Evolutionary conservation across 2,888 invertebrate species (phyloP), one percentile per base, ranked within the genome.

Genomic region (Arctia plantaginis): DNA sequence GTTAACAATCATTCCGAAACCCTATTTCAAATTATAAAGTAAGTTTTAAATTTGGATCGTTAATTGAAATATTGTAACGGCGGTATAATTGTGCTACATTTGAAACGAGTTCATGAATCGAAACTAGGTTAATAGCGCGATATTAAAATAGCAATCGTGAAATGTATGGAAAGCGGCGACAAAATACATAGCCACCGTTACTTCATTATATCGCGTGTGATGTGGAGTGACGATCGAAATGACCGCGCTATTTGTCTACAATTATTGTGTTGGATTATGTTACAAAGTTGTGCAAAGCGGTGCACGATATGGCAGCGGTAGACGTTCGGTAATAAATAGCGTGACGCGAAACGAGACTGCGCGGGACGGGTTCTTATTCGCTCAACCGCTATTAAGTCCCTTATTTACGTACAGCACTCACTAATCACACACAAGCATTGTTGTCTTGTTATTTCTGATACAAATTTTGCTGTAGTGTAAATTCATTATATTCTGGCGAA

Each of bases 361-460:
- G 20, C n/a, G n/a, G n/a, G n/a, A n/a, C n/a, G n/a, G n/a, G n/a
- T n/a, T n/a, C n/a, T n/a, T n/a, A n/a, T n/a, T n/a, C n/a, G 44
- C 41, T 35, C 23, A n/a, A 35, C 69, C 44, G n/a, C 39, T 71
- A 71, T 71, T 72, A 55, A 74, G 41, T 66, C 66, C 35, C n/a
- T 69, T 64, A 59, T 73, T 51, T 15, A 64, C 47, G 44, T n/a
- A n/a, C n/a, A n/a, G n/a, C n/a, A n/a, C n/a, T n/a, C 55, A 66
- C 39, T 55, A 66, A 51, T 72, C 66, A 55, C 66, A 72, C 35
- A 51, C 35, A n/a, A 39, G 23, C 71, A 39, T 55, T 55, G 35
- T 55, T 55, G 47, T 72, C 66, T 66, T 35, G 41, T 66, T 39
- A 64, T 33, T 30, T n/a, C 62, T 20, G 30, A 20, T 64, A 30